phyloP scores from a whole-genome alignment of 2,888 invertebrate species.

The Harmothoe impar region DNA sequence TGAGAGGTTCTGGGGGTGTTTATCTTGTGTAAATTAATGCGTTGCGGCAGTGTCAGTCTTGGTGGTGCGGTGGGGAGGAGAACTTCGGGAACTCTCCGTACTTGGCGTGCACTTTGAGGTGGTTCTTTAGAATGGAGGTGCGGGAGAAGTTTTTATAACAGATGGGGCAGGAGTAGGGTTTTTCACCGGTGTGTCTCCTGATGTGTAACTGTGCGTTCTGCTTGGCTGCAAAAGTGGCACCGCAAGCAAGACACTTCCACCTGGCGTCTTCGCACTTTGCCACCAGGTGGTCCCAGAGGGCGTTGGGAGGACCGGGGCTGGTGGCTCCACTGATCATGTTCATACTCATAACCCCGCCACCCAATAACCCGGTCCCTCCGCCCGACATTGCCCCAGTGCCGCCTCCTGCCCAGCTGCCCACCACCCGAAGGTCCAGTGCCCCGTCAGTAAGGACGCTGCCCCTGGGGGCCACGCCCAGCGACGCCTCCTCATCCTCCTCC shows the following conservation, averaged over 20 bases:
- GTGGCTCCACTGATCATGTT: background rate
- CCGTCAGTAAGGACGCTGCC: background rate
- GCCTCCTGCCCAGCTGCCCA: conserved; percentile 1
- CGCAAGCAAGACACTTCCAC: conserved; percentile 54
- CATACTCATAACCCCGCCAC: background rate
- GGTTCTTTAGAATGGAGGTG: conserved; percentile 55
- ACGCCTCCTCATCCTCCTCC: background rate
- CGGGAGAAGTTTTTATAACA: conserved; percentile 47
- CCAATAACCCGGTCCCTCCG: background rate
- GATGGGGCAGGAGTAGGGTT: conserved; percentile 47
- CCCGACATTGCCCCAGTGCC: background rate
- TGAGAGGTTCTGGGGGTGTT: no score
- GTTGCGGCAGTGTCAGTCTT: background rate
- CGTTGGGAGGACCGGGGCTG: conserved; percentile 2
- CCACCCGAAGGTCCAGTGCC: conserved; percentile 42
- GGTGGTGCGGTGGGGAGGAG: background rate
- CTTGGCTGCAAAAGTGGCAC: conserved; percentile 49
- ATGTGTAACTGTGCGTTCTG: conserved; percentile 59
- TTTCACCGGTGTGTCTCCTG: conserved; percentile 50
- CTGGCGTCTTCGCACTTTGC: conserved; percentile 54
- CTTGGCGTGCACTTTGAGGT: conserved; percentile 51
- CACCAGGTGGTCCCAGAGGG: conserved; percentile 55
- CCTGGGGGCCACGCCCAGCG: background rate
- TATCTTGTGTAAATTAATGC: no score
- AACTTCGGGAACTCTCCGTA: conserved; percentile 53